Evolutionary conservation across 1,140 invertebrate species (phyloP), one percentile per base, ranked within the genome.

Genomic region (Caligus rogercresseyi): DNA sequence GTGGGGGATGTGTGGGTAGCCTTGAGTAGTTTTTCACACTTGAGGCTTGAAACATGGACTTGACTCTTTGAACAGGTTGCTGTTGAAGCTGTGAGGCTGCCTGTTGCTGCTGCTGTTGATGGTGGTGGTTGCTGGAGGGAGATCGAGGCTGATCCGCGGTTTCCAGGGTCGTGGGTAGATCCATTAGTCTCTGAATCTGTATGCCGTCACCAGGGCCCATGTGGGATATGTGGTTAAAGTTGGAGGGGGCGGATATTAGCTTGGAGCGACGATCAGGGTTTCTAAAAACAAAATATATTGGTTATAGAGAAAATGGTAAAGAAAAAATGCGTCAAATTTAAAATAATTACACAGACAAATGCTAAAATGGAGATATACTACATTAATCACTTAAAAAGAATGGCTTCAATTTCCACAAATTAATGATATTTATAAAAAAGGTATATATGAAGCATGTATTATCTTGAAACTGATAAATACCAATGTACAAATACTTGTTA

Each of bases 191-290:
- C 74, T 97, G 90, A 70, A 92, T 85, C 74, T 92, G 85, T 71
- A 91, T 92, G 25, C 89, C 88, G 74, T 90, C 87, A 11, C 91
- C 92, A 63, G 94, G 94, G 54, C 94, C 94, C 89, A 98, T 94
- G 74, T 98, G 95, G 68, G 87, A 90, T 65, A 98, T 87, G 76
- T 98, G 95, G 70, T 93, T 92, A 75, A 98, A 98, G 76, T 98
- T 96, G 14, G 89, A 93, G 15, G 95, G 95, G 15, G 87, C 90
- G 18, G 92, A 97, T 71, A 98, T 98, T 73, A 98, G 79, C 72
- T 89, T 86, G 7, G 90, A 93, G 66, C 89, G 80, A 65, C 91
- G 80, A 73, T 95, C 89, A 43, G 83, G 83, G 71, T 84, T 82
- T 65, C 67, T 71, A 64, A 21, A 68, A 31, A 13, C 19, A 54